phyloP scores from a whole-genome alignment of 2,113 vertebrate genomes.

The Gopherus flavomarginatus region DNA sequence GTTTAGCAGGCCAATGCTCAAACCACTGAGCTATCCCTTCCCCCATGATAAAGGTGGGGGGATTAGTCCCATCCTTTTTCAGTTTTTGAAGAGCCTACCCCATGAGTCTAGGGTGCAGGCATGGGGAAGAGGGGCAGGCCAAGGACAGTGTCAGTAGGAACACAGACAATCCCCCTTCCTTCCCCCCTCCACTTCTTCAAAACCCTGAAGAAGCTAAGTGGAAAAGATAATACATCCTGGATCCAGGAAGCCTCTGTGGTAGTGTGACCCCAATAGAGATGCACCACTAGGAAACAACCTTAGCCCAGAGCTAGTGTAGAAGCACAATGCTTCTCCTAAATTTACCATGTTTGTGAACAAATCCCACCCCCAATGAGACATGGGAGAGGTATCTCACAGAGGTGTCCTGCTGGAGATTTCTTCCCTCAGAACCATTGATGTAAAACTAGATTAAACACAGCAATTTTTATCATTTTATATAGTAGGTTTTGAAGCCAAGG shows the following conservation, averaged over 20 bases:
- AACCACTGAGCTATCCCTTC: no score
- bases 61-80: not conserved
- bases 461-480: not conserved
- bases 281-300: not conserved
- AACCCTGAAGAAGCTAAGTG: not conserved
- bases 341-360: not conserved
- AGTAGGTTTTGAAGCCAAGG: rapidly evolving
- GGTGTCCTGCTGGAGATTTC: not conserved
- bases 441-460: not conserved
- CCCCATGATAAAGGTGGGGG: not conserved
- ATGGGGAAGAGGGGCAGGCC: not conserved
- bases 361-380: rapidly evolving
- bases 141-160: not conserved
- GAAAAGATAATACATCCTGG: not conserved
- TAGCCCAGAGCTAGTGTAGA: not conserved
- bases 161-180: not conserved
- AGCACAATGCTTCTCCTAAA: not conserved
- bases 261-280: not conserved
- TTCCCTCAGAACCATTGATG: rapidly evolving
- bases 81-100: not conserved
- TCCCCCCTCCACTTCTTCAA: not conserved
- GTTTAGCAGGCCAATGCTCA: no score
- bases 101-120: not conserved
- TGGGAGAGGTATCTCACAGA: not conserved
- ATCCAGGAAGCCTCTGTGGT: not conserved